Percentiles rank a stretch among this genome's conserved stretches.
phyloP scores from a whole-genome alignment of 2,113 vertebrate species.

The Dipodomys stephensi region DNA sequence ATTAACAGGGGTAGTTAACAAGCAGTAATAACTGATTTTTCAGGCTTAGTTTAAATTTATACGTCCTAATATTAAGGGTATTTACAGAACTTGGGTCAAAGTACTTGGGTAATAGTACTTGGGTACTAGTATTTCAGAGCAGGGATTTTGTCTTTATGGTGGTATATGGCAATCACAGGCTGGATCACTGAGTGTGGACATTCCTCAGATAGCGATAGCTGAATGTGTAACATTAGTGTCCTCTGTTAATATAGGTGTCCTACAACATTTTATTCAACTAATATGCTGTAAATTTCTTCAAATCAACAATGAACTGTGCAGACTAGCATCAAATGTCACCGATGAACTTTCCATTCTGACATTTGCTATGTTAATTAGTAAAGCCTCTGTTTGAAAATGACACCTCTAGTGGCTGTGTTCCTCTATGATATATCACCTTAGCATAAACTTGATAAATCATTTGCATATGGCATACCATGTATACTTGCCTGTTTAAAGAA shows the following conservation, averaged over 20 bases:
- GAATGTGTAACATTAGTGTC: neutral
- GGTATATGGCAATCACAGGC: neutral
- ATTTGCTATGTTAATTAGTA: neutral
- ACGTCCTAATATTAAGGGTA: neutral
- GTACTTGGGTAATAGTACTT: too few relatives aligned
- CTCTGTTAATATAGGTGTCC: neutral
- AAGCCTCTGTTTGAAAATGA: neutral
- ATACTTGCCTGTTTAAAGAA: neutral
- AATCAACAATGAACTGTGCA: neutral
- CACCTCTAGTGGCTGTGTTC: neutral
- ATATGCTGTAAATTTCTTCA: neutral
- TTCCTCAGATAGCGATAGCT: neutral
- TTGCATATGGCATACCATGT: neutral
- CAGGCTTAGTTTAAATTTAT: neutral
- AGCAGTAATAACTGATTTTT: neutral
- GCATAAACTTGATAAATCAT: neutral
- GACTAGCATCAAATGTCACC: neutral
- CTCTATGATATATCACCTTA: neutral
- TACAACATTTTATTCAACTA: neutral
- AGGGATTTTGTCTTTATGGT: neutral
- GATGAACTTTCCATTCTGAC: neutral
- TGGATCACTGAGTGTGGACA: neutral
- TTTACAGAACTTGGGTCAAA: neutral
- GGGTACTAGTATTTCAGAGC: neutral
- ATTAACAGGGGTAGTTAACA: neutral